A percentile compares a stretch with the other conserved stretches of the same genome.
Conservation (phyloP, 1,140 invertebrate genomes). For the Microplitis mediator region DNA sequence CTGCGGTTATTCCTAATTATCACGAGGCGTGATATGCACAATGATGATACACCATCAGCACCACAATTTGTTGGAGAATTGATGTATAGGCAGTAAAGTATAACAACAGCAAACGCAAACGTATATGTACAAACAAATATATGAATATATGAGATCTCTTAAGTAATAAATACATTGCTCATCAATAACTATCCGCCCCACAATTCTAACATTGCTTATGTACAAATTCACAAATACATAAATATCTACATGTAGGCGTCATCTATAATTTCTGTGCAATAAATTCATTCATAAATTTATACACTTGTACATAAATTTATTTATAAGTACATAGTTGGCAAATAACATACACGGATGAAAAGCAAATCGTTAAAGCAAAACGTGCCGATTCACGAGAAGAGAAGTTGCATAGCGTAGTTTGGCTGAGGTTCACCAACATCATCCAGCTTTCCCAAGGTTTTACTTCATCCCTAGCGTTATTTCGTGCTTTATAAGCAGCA, state of each 20-base stretch:
- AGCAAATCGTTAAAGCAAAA: constrained; percentile 14
- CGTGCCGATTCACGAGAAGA: constrained; percentile 12
- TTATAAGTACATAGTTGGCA: not conserved
- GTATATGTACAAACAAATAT: not conserved
- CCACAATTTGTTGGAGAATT: not conserved
- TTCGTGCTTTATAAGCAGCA: not conserved
- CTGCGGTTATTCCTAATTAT: constrained; percentile 11
- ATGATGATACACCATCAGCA: not conserved
- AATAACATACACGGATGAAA: not conserved
- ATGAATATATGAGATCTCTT: not conserved
- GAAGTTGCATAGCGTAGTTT: not conserved
- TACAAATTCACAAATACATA: no score
- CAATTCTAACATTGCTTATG: no score
- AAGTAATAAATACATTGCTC: not conserved
- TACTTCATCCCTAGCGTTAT: not conserved
- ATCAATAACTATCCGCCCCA: no score
- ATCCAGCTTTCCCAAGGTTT: not conserved
- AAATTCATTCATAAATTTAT: not conserved
- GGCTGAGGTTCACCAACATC: not conserved
- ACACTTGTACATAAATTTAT: not conserved
- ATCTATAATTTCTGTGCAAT: no score
- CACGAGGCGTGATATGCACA: not conserved
- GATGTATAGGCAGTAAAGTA: not conserved
- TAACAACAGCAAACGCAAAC: not conserved
- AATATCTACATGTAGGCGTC: no score